Evolutionary conservation across 2,797 vertebrate species (phyloP).

Genomic region (Neopelma chrysocephalum): DNA sequence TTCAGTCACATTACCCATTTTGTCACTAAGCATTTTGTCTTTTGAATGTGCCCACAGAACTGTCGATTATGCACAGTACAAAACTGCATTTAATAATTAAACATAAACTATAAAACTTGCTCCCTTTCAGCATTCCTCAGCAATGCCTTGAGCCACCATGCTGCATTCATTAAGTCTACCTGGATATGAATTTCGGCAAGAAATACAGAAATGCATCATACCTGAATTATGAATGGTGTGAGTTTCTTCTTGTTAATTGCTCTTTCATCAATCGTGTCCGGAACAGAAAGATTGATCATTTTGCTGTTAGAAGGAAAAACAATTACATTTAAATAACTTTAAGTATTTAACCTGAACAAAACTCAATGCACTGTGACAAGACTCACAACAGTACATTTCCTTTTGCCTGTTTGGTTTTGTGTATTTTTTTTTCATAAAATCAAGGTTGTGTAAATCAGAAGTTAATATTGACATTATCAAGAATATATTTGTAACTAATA

Average conservation of each 20-base stretch:
- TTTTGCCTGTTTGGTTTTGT: neutral
- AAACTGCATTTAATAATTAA: conserved; percentile 25
- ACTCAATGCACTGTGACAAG: neutral
- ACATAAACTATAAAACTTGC: neutral
- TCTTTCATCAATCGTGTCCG: conserved; percentile 96
- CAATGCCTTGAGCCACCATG: neutral
- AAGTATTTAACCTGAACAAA: neutral
- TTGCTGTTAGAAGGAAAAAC: conserved; percentile 80
- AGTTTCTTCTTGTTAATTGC: conserved; percentile 97
- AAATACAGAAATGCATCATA: conserved; percentile 29
- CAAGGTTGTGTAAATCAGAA: conserved; percentile 4
- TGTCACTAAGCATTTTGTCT: neutral
- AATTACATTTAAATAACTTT: neutral
- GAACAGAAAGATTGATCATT: conserved; percentile 96
- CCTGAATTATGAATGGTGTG: conserved; percentile 93
- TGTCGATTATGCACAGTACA: neutral
- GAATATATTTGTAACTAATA: conserved; percentile 40
- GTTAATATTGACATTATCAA: neutral
- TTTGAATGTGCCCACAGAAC: neutral
- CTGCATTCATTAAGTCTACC: neutral
- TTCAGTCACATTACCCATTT: neutral
- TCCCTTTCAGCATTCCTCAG: neutral
- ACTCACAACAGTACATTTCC: neutral
- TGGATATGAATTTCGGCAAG: neutral
- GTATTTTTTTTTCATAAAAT: neutral